Evolutionary conservation across 2,797 vertebrate genomes (phyloP), one percentile per base, ranked within the genome.

Genomic region (Heteromormyrus szaboi): DNA sequence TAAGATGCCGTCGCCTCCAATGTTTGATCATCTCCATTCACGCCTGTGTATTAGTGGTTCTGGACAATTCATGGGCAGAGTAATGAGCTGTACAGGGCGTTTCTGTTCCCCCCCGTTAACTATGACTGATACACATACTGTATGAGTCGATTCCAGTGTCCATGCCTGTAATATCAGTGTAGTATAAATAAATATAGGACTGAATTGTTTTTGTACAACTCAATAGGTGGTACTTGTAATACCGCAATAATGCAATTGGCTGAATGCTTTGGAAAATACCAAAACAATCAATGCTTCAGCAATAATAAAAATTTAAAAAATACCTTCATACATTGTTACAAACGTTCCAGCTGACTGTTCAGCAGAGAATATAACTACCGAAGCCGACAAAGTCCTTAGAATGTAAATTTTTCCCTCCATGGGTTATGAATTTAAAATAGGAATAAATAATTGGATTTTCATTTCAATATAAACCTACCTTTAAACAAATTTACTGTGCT

Each of bases 401-500:
- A 87, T 65, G 41, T 68, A 87, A 56, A 46, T 68, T 65, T 76
- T 72, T 81, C 72, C n/a, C 51, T 65, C 41, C 14, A n/a, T 46
- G 51, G 72, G 22, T 87, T 22, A 79, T 87, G 50, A 81, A 87
- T 87, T 89, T 62, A 87, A 87, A 89, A 87, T 87, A 50, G n/a
- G 48, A 89, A 89, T 89, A 87, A 89, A 89, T 89, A 62, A 89
- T 87, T 89, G 33, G 89, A 87, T 87, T 89, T 87, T 25, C 19
- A 79, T 59, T 89, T 86, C 72, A 33, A 79, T 81, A 85, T 50
- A 41, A 22, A 51, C 25, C 88, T 48, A 87, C 62, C 84, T 48
- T 81, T 85, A 89, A 68, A 89, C 83, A 85, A 53, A 88, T 33
- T 46, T 76, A 19, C 25, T 85, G 88, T 68, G 65, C 84, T 89